A percentile compares a stretch with the other conserved stretches of the same genome.
Conservation (phyloP, 1,140 invertebrate genomes). For the Caenorhabditis brenneri region DNA sequence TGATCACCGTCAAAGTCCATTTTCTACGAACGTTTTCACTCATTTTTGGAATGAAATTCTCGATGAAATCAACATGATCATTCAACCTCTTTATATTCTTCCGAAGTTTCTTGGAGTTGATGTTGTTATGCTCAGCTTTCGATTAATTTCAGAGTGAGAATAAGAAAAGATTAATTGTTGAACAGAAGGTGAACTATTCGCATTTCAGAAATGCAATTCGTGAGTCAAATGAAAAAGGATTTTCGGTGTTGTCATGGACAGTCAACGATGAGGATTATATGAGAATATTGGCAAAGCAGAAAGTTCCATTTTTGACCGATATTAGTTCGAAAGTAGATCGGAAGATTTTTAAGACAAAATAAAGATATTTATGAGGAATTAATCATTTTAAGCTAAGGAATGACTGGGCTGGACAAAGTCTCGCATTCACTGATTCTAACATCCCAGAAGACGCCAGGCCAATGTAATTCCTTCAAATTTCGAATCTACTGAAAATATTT, state of each 20-base stretch:
- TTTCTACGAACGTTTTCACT: background rate
- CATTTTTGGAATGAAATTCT: conserved; percentile 33
- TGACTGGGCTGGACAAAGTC: no score
- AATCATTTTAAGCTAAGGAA: no score
- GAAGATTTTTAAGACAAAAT: background rate
- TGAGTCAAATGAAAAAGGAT: conserved; percentile 4
- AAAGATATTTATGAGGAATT: background rate
- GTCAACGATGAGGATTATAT: conserved; percentile 46
- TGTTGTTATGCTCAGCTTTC: conserved; percentile 19
- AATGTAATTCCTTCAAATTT: no score
- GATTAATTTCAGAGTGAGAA: background rate
- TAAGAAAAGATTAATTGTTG: no score
- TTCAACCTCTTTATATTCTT: conserved; percentile 12
- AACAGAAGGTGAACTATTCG: no score
- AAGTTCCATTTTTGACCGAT: conserved; percentile 43
- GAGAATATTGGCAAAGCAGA: conserved; percentile 13
- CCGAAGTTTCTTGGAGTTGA: conserved; percentile 49
- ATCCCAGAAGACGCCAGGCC: no score
- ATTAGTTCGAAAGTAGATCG: conserved; percentile 1
- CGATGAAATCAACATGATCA: conserved; percentile 15
- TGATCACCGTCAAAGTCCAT: background rate
- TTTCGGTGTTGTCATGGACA: conserved; percentile 37
- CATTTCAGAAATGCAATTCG: conserved; percentile 16
- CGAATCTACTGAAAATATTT: no score
- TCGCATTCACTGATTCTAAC: no score